Conservation (phyloP, 2,797 vertebrate species). For the Enteromius radiatus region DNA sequence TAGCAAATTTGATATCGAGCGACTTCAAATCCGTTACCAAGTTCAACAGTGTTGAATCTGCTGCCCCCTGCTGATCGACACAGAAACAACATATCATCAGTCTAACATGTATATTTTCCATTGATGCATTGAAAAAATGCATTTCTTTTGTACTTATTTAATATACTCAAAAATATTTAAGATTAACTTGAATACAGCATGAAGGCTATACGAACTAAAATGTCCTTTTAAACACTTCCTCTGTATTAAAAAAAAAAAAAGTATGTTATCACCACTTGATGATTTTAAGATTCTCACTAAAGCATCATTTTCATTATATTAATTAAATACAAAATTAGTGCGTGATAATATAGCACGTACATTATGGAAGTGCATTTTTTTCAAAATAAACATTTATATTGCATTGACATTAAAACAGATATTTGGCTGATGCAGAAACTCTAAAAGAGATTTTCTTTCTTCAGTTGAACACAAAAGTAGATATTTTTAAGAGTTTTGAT, state of each 20-base stretch:
- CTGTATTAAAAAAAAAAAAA: not conserved
- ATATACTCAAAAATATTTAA: not conserved
- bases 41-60: not conserved
- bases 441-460: not conserved
- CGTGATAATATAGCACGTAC: too few relatives aligned
- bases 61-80: not conserved
- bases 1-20: not conserved
- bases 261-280: not conserved
- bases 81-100: not conserved
- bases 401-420: not conserved
- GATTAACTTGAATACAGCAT: not conserved
- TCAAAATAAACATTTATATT: not conserved
- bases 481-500: not conserved
- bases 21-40: not conserved
- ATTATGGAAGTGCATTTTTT: not conserved
- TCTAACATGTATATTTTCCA: too few relatives aligned
- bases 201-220: not conserved
- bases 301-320: not conserved
- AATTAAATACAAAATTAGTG: not conserved
- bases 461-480: not conserved
- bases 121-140: too few relatives aligned
- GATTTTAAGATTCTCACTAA: not conserved
- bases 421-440: not conserved
- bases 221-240: not conserved
- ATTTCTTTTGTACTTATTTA: too few relatives aligned